phyloP scores from a whole-genome alignment of 2,113 vertebrate genomes.

The Syngnathus typhle region DNA sequence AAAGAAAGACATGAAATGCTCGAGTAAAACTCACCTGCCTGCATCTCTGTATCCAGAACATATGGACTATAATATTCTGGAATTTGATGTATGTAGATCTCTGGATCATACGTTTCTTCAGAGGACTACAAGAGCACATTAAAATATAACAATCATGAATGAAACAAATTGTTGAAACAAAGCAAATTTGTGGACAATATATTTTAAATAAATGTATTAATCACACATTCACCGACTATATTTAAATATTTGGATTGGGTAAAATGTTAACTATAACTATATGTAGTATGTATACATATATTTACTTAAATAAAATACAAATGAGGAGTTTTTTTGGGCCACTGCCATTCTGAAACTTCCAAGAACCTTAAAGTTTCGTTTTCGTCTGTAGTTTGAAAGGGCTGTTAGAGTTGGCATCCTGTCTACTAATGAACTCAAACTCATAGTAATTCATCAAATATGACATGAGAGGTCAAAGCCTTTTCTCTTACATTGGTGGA shows the following conservation, averaged over 20 bases:
- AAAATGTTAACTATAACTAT: not conserved
- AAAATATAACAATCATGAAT: constrained; percentile 32
- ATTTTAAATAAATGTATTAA: not conserved
- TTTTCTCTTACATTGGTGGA: not conserved
- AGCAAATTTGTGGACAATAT: not conserved
- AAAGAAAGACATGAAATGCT: not conserved
- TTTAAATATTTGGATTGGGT: not conserved
- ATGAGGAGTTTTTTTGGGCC: constrained; percentile 1
- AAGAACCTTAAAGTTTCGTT: constrained; percentile 54
- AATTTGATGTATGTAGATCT: constrained; percentile 85
- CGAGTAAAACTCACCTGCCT: constrained; percentile 78
- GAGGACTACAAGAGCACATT: constrained; percentile 71
- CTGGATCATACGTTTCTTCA: constrained; percentile 91
- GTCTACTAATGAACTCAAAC: constrained; percentile 34
- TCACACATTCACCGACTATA: not conserved
- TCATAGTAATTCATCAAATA: constrained; percentile 25
- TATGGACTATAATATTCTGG: constrained; percentile 90
- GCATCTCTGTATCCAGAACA: constrained; percentile 86
- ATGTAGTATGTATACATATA: not conserved
- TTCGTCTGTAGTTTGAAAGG: constrained; percentile 42
- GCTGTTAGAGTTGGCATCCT: constrained; percentile 35
- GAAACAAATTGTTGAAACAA: not conserved
- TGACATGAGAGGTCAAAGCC: not conserved
- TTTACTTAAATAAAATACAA: not conserved
- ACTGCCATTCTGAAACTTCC: constrained; percentile 49